These are phyloP conservation scores for Platyrinchus mystaceus DNA, from an alignment of 2,797 vertebrate species.

Conservation along the genomic window DNA sequence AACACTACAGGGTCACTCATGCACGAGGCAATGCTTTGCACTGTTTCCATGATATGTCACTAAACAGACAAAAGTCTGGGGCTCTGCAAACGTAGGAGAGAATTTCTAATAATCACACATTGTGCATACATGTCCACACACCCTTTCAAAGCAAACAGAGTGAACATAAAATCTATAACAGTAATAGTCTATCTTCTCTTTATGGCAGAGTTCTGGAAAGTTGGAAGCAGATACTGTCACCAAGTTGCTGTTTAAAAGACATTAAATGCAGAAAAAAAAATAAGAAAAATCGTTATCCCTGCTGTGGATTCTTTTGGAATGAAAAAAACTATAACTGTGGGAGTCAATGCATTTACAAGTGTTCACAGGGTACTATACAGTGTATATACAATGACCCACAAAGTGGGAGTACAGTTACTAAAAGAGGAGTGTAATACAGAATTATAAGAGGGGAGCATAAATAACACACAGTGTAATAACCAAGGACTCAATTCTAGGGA, in stretches of 20 bases:
- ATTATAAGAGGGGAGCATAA: background rate
- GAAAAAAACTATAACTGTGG: background rate
- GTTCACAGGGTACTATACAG: background rate
- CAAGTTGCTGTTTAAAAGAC: background rate
- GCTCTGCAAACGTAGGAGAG: background rate
- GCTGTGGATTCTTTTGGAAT: background rate
- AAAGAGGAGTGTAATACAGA: constrained; percentile 12
- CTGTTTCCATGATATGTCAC: background rate
- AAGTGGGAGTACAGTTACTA: background rate
- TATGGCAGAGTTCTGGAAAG: background rate
- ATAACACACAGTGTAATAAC: constrained; percentile 21
- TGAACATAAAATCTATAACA: constrained; percentile 17
- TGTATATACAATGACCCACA: background rate
- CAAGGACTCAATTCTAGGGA: constrained; percentile 4
- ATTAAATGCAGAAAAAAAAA: background rate
- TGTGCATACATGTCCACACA: background rate
- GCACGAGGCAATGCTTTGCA: background rate
- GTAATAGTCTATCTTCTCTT: background rate
- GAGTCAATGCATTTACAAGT: constrained; percentile 6
- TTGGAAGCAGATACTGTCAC: constrained; percentile 27
- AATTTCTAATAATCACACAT: constrained; percentile 19
- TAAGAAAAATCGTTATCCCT: constrained; percentile 6
- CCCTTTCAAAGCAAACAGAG: background rate
- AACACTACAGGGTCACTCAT: constrained; percentile 6
- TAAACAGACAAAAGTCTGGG: background rate